Conservation (phyloP, 2,113 vertebrate species). For the Theristicus caerulescens region DNA sequence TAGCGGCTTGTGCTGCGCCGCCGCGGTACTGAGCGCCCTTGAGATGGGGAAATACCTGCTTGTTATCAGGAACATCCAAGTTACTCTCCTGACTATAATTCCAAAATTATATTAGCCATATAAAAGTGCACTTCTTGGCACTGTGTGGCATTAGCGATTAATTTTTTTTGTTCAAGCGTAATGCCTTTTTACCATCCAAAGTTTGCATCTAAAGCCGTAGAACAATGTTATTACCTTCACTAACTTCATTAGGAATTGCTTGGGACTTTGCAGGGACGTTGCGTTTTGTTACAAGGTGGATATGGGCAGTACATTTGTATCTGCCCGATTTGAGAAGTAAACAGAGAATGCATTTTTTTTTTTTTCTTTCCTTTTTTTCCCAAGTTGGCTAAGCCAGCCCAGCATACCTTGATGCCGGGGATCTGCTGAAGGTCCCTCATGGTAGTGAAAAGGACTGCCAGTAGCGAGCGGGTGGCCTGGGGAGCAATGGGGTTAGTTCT, state of each 20-base stretch:
- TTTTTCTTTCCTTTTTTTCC: background rate
- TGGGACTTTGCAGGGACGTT: fast-evolving
- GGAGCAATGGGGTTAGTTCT: background rate
- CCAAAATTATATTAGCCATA: background rate
- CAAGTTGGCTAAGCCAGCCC: background rate
- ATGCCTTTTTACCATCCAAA: background rate
- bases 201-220: background rate
- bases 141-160: background rate
- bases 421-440: background rate
- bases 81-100: background rate
- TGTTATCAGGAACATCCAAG: background rate
- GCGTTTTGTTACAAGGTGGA: fast-evolving
- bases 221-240: fast-evolving
- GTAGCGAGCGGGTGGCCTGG: fast-evolving
- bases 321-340: background rate
- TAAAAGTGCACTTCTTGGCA: background rate
- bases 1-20: background rate
- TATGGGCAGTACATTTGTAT: background rate
- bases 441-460: fast-evolving
- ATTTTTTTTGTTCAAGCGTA: background rate
- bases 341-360: too few species aligned
- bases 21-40: background rate
- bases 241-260: background rate
- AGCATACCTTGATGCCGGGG: background rate
- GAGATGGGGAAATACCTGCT: background rate